Percentiles rank a stretch among this genome's conserved stretches.
Conservation (phyloP, 2,797 vertebrate species). For the Knipowitschia caucasica region DNA sequence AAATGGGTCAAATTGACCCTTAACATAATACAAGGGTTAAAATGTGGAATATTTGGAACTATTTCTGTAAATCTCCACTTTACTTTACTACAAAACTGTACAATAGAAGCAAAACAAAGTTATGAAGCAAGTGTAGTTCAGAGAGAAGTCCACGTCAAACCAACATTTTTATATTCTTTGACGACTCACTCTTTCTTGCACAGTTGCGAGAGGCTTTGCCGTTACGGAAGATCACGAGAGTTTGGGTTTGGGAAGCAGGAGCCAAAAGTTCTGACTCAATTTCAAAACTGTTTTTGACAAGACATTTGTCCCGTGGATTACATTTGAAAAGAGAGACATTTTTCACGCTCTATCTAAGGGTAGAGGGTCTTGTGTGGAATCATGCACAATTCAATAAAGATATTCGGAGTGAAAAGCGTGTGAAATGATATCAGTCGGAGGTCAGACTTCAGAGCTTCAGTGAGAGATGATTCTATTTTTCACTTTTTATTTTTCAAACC, state of each 20-base stretch:
- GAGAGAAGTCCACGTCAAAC: no score
- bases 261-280: conserved; percentile 2
- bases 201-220: not conserved
- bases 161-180: not conserved
- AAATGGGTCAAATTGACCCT: no score
- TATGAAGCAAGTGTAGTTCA: not conserved
- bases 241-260: not conserved
- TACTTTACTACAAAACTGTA: no score
- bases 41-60: no score
- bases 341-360: not conserved
- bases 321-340: not conserved
- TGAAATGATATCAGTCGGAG: not conserved
- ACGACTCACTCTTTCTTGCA: not conserved
- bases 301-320: conserved; percentile 1
- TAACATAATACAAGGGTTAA: no score
- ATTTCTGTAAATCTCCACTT: no score
- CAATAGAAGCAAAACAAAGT: no score
- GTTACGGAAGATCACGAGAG: not conserved
- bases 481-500: no score
- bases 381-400: not conserved
- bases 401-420: not conserved
- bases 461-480: not conserved
- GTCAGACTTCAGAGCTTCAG: not conserved
- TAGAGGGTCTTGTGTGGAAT: not conserved
- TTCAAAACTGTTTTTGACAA: not conserved